These are phyloP conservation scores for Emys orbicularis DNA, from an alignment of 2,797 vertebrate genomes.

Conservation along the genomic window DNA sequence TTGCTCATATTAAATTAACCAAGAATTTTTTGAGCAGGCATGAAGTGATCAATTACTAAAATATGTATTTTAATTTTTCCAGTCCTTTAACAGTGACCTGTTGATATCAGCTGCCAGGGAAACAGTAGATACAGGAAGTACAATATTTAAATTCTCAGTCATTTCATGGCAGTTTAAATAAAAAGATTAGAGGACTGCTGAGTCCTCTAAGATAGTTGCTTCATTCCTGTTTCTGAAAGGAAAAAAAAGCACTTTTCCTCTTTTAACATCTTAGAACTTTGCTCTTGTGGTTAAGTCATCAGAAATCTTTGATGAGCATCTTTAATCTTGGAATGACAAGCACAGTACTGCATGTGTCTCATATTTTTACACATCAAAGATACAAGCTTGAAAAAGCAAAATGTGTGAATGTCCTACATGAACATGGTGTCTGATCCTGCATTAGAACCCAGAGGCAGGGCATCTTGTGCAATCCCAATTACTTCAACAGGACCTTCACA, in stretches of 20 bases:
- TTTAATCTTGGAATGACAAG: slow-evolving; percentile 56
- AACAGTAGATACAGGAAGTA: neutral
- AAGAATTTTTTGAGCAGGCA: neutral
- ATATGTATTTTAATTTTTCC: neutral
- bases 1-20: neutral
- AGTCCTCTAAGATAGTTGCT: neutral
- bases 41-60: neutral
- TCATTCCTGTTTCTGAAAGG: neutral
- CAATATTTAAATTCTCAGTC: neutral
- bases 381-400: neutral
- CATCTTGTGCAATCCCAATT: neutral
- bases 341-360: neutral
- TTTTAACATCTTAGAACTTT: slow-evolving; percentile 9
- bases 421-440: neutral
- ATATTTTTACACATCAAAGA: slow-evolving; percentile 45
- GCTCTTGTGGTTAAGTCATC: neutral
- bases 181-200: slow-evolving; percentile 25
- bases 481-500: neutral
- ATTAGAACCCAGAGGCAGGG: neutral
- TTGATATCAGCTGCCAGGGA: neutral
- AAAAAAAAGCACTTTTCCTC: neutral
- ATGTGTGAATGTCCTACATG: neutral
- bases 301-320: slow-evolving; percentile 35
- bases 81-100: neutral
- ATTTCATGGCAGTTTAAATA: neutral